phyloP scores from a whole-genome alignment of 2,797 vertebrate genomes.

The Rhabdophis nuchalis region DNA sequence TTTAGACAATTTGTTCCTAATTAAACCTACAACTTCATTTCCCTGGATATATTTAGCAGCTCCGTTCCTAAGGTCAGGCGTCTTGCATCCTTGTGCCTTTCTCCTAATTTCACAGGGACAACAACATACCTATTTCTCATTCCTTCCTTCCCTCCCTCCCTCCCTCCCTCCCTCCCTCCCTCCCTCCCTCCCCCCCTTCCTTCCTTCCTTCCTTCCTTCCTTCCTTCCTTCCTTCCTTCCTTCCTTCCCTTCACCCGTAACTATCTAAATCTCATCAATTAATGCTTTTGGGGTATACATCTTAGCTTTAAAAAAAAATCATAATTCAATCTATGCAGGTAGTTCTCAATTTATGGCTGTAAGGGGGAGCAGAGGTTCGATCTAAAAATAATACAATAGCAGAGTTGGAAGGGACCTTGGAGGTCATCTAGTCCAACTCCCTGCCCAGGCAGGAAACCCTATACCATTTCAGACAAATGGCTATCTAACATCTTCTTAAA shows the following conservation, averaged over 20 bases:
- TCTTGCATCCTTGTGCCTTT: background rate
- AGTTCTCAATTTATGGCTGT: background rate
- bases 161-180: background rate
- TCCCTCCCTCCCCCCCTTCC: background rate
- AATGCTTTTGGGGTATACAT: background rate
- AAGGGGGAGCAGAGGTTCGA: background rate
- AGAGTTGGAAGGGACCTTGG: too few relatives aligned
- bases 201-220: background rate
- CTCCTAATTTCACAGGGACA: background rate
- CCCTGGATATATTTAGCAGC: background rate
- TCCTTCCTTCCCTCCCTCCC: accelerated
- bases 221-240: too few relatives aligned
- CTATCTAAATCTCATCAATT: background rate
- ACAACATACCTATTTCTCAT: background rate
- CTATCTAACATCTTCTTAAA: too few relatives aligned
- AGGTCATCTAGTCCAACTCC: too few relatives aligned
- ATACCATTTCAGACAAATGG: too few relatives aligned
- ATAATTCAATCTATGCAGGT: background rate
- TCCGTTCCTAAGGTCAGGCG: background rate
- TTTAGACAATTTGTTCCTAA: background rate
- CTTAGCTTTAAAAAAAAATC: background rate
- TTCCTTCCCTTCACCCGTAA: background rate
- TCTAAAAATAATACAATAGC: too few relatives aligned
- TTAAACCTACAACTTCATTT: background rate
- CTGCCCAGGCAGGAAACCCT: too few relatives aligned